Evolutionary conservation across 2,797 vertebrate species (phyloP), one percentile per base, ranked within the genome.

Genomic region (Setipinna tenuifilis): DNA sequence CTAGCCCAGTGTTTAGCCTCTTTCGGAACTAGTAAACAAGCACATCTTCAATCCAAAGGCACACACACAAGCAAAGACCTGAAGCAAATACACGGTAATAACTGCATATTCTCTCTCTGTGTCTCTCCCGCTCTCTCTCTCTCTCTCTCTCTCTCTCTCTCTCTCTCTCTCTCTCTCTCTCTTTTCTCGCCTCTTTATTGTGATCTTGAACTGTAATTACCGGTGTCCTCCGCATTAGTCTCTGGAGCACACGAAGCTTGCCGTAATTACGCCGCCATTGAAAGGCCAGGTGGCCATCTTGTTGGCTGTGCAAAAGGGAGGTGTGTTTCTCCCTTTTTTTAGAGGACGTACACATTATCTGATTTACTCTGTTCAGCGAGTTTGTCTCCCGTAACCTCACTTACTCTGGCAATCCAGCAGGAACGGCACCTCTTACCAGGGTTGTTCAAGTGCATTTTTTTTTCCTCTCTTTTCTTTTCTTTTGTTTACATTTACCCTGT

Each of bases 241-340:
- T 62, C 82, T 84, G n/a, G 48, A 83, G 68, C 50, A 75, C 75
- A 9, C n/a, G 31, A 46, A 57, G 85, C 71, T 84, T 87, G 83
- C 84, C 85, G 75, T 86, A 87, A 89, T 89, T 88, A 89, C 54
- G 85, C 71, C 71, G 41, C 62, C 83, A 82, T 88, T 84, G 58
- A 90, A 87, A 84, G 87, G 75, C 87, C 86, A 85, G 85, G 86
- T 86, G 85, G 88, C 84, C 86, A 85, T 86, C 83, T 82, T 85
- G 87, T 86, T 44, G 86, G 85, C 81, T 84, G 84, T 85, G 71
- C 85, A 78, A 68, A 87, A 87, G 84, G 58, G 84, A 50, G 75
- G 48, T 84, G 68, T 65, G 68, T 54, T 14, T 54, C 50, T 54
- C 50, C 14, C 62, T 41, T 19, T 81, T 85, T 86, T 54, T 82